Conservation (phyloP, 2,113 vertebrate genomes). For the Heterocephalus glaber region DNA sequence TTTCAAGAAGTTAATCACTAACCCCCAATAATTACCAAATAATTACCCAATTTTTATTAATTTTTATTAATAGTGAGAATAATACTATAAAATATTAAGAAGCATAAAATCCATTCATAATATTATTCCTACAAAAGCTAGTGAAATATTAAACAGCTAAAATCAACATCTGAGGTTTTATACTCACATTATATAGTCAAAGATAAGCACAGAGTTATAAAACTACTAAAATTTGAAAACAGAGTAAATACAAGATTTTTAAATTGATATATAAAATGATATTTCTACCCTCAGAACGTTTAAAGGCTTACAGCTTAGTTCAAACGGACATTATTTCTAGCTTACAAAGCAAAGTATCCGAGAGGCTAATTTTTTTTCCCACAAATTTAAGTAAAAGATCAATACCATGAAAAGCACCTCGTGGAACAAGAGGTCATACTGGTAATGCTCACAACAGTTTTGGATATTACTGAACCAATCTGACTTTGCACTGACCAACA, state of each 20-base stretch:
- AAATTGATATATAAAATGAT: neutral
- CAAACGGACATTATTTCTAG: neutral
- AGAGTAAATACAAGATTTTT: neutral
- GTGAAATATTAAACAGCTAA: neutral
- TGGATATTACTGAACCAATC: neutral
- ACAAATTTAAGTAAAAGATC: neutral
- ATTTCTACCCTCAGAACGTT: neutral
- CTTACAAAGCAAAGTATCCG: neutral
- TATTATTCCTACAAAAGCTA: neutral
- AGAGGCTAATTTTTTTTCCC: neutral
- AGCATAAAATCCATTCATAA: neutral
- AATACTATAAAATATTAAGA: neutral
- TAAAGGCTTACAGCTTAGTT: neutral
- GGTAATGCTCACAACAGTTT: neutral
- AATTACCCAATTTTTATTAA: no score
- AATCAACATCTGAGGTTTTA: neutral
- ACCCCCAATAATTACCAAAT: neutral
- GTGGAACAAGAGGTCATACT: neutral
- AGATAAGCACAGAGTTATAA: neutral
- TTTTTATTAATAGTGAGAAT: conserved; percentile 2
- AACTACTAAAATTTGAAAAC: neutral
- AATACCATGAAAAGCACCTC: neutral
- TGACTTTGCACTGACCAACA: neutral
- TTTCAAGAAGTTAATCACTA: neutral
- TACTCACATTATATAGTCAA: neutral